These are phyloP conservation scores for Hydra vulgaris DNA, from an alignment of 30 jellyfish, hydroid and myxozoan species.

Conservation along the genomic window DNA sequence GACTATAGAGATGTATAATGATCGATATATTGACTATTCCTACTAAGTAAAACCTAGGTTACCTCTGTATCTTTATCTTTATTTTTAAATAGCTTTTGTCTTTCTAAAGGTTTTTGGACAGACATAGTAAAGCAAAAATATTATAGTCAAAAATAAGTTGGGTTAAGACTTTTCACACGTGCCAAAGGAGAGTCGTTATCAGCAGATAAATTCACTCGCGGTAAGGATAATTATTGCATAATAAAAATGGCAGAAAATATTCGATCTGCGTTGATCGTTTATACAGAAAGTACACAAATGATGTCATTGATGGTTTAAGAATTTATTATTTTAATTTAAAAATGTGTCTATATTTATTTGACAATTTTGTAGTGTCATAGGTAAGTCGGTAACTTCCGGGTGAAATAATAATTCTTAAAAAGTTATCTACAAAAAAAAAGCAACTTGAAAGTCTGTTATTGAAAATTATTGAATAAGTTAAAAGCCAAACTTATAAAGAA, in stretches of 20 bases:
- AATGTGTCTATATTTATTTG: background rate
- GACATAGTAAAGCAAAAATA: background rate
- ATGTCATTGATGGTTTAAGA: background rate
- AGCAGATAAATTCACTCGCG: background rate
- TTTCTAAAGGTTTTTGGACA: slow-evolving; percentile 34
- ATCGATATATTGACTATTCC: too few species aligned
- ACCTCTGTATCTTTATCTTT: slow-evolving; percentile 95
- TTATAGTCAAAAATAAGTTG: too few species aligned
- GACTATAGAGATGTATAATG: too few species aligned
- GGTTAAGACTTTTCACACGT: background rate
- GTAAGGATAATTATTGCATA: background rate
- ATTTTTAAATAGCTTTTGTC: slow-evolving; percentile 72
- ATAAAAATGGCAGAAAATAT: background rate
- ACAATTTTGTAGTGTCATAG: background rate
- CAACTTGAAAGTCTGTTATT: too few species aligned
- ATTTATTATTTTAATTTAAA: too few species aligned
- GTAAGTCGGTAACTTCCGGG: too few species aligned
- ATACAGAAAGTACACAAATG: background rate
- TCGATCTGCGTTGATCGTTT: background rate
- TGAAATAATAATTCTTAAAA: too few species aligned
- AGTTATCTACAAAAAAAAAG: too few species aligned
- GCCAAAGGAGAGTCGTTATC: background rate
- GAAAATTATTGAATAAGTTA: too few species aligned
- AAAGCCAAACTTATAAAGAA: too few species aligned
- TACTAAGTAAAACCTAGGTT: too few species aligned